Evolutionary conservation across 2,888 invertebrate genomes (phyloP).

Genomic region (Mellilla xanthometata): DNA sequence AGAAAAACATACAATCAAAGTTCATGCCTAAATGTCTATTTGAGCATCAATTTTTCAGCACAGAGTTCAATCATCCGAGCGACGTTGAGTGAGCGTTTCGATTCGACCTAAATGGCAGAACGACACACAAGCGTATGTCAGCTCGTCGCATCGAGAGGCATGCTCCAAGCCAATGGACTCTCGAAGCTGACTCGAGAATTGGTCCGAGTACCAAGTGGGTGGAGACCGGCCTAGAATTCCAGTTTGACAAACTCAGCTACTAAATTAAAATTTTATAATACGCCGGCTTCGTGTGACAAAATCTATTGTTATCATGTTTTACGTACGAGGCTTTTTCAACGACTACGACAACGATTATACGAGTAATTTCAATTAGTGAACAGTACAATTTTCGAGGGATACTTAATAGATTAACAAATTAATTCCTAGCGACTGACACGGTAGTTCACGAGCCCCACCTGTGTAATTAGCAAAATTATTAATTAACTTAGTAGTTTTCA

Average conservation of each 20-base stretch:
- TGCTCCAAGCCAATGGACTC: constrained; percentile 25
- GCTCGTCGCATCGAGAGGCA: constrained; percentile 13
- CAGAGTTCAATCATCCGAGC: constrained; percentile 13
- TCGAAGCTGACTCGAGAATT: constrained; percentile 22
- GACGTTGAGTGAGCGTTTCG: constrained; percentile 22
- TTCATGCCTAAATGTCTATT: neutral
- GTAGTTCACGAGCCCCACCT: constrained; percentile 40
- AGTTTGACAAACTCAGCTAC: constrained; percentile 14
- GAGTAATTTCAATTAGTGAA: neutral
- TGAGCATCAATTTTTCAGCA: constrained; percentile 6
- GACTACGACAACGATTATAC: no score
- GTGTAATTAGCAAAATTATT: constrained; percentile 50
- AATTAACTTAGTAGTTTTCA: constrained; percentile 25
- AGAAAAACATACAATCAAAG: no score
- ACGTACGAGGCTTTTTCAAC: no score
- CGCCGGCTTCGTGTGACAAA: constrained; percentile 1
- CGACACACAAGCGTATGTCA: constrained; percentile 16
- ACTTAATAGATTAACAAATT: constrained; percentile 31
- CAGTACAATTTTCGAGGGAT: constrained; percentile 4
- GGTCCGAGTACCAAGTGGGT: constrained; percentile 29
- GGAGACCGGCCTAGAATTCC: constrained; percentile 28
- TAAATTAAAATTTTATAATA: constrained; percentile 8
- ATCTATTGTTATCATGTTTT: constrained; percentile 6
- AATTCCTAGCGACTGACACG: constrained; percentile 41
- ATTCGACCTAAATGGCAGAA: constrained; percentile 24